Base-by-base conservation (phyloP, 2,797 vertebrate species). In the Liparis tanakae region DNA sequence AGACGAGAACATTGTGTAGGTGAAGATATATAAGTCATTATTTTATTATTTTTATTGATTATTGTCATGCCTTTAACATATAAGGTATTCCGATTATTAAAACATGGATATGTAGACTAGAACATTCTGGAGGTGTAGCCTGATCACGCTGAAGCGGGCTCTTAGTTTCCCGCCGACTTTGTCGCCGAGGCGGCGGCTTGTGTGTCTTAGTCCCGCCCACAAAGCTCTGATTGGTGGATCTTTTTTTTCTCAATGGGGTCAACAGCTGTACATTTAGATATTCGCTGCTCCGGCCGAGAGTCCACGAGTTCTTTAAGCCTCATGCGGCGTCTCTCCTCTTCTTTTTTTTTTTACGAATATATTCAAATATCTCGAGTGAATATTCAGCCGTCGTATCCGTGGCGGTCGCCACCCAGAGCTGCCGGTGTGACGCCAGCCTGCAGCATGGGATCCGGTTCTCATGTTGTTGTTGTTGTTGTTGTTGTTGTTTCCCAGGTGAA, bases 31-130 rank as follows among this genome's bases (percentile, higher is more conserved):
- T 6, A 6, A 36, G 6, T 36, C 7, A 36, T 36, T 36, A 36
- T 30, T 30, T 2, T 36, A 36, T 36, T 36, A 8, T 36, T 36
- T 36, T 36, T 36, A 36, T 36, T 36, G 36, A 36, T 36, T 36
- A 36, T 36, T 36, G 36, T 36, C 25, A 30, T 30, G 25, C 25
- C 10, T 15, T 17, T 3, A 10, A 56, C 10, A 22, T 34, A 10
- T 54, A 54, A 33, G 9, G 1, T 5, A 53, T 61, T 17, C 41
- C 66, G 39, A 67, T 55, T 36, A 67, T 36, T 17, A 63, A 71
- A 50, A 44, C 43, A 17, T 44, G 43, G 43, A 44, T 5, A 44
- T 44, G 43, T 44, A 39, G 37, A 9, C 8, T 9, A 39, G 37
- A 39, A 39, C 39, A 30, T 30, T 30, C 25, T 36, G 36, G 36